Conservation (phyloP, 2,113 vertebrate species). For the Cepphus grylle region DNA sequence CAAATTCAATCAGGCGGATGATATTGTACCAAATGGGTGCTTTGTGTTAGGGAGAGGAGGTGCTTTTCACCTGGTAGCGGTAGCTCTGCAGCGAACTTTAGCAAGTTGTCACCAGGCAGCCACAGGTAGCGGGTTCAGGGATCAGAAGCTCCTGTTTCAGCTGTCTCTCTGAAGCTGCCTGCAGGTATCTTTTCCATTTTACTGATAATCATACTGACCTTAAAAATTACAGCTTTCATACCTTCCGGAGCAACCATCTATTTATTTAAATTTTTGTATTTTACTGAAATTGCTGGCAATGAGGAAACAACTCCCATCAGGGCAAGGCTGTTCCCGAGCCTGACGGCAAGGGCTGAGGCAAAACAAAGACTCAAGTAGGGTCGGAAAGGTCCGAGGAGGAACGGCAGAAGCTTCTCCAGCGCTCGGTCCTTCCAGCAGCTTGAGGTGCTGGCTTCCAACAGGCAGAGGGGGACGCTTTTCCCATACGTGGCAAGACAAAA, state of each 20-base stretch:
- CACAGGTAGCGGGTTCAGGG: neutral
- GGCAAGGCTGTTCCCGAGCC: neutral
- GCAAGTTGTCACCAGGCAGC: neutral
- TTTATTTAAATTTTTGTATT: neutral
- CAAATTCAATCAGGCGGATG: neutral
- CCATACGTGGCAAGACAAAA: neutral
- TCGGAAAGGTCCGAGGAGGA: neutral
- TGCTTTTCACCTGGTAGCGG: rapidly evolving
- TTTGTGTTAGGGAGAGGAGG: rapidly evolving
- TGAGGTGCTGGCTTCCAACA: neutral
- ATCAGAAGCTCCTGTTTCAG: neutral
- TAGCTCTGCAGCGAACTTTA: neutral
- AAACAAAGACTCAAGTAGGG: neutral
- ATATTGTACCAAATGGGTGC: neutral
- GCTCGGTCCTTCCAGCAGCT: neutral
- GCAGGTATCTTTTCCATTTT: neutral
- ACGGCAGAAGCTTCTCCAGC: neutral
- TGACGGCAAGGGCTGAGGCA: neutral
- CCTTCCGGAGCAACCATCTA: neutral
- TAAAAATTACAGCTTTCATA: neutral
- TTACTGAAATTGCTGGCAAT: neutral
- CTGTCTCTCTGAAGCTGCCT: neutral
- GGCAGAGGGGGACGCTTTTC: neutral
- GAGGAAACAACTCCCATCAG: neutral
- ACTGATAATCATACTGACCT: neutral